Evolutionary conservation across 2,113 vertebrate genomes (phyloP).

Genomic region (Microtus oregoni): DNA sequence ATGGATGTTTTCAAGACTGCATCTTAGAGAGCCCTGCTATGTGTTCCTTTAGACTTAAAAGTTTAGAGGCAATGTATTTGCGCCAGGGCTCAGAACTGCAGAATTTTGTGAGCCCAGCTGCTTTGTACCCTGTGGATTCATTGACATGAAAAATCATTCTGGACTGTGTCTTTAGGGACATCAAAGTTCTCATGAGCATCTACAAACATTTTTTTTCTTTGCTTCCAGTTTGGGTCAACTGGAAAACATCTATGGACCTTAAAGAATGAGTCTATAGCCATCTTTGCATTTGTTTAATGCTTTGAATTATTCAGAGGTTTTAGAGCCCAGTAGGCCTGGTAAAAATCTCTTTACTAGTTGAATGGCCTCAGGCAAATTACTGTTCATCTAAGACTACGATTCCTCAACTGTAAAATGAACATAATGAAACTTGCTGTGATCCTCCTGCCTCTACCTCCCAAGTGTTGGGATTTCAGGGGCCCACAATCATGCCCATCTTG

Average conservation of each 20-base stretch:
- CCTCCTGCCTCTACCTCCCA: neutral
- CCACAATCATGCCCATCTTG: neutral
- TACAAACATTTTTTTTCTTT: conserved; percentile 28
- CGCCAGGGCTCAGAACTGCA: neutral
- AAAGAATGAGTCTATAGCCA: neutral
- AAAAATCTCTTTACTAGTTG: conserved; percentile 9
- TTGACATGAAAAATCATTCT: neutral
- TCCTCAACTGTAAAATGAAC: conserved; percentile 20
- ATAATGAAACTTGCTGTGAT: neutral
- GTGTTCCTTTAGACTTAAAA: neutral
- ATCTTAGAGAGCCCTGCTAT: neutral
- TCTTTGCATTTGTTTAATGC: neutral
- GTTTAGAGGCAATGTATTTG: neutral
- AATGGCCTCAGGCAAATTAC: neutral
- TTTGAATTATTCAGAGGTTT: conserved; percentile 36
- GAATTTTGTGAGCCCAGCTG: neutral
- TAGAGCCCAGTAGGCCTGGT: neutral
- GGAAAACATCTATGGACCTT: neutral
- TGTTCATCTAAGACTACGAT: neutral
- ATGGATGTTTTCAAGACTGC: neutral
- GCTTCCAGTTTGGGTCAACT: conserved; percentile 7
- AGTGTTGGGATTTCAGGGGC: neutral
- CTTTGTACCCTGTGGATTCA: neutral
- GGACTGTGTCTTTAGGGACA: conserved; percentile 34
- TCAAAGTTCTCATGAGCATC: conserved; percentile 55